Base-by-base conservation (phyloP, 2,113 vertebrate species). In the Garra rufa region DNA sequence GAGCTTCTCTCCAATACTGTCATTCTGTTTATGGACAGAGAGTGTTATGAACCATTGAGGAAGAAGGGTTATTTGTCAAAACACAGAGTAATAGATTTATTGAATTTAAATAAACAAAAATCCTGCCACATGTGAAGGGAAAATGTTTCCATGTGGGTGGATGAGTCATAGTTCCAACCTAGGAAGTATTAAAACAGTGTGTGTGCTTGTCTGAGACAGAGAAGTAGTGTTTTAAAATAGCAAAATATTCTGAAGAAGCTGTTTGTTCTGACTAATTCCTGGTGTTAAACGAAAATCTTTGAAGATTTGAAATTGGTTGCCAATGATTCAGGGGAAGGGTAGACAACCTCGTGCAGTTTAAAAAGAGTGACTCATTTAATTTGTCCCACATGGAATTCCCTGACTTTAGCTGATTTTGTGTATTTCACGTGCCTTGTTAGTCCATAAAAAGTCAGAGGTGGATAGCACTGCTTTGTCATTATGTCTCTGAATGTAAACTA, bases 141-240 rank as follows among this genome's bases (percentile, higher is more conserved):
- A 93, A 93, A 89, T 88, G 86, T 93, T 94, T 94, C 92, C 92
- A 92, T 92, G 92, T 92, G 93, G 90, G 90, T 89, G 13, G 83
- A 86, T 93, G 93, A 94, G 89, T 94, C 94, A 94, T 85, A 90
- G 87, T 48, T 19, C 84, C 59, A 28, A 70, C 17, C 73, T 81
- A 85, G 76, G 55, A 81, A 84, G 71, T 83, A 28, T 86, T 67
- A 59, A 44, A 84, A 44, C 21, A 2, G 50, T 77, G 50, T 50
- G 50, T 24, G 28, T 46, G 38, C 19, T 21, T 41, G 44, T 81
- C n/a, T n/a, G 13, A 67, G 28, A 74, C 63, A 70, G 43, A 65
- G 76, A 81, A 30, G 76, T 19, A 13, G 57, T 74, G 38, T 30
- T 81, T 82, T 70, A 19, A 76, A 81, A 50, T 50, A 17, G 26